These are phyloP conservation scores for Octopus bimaculoides DNA, from an alignment of 1,140 invertebrate species.

Conservation along the genomic window DNA sequence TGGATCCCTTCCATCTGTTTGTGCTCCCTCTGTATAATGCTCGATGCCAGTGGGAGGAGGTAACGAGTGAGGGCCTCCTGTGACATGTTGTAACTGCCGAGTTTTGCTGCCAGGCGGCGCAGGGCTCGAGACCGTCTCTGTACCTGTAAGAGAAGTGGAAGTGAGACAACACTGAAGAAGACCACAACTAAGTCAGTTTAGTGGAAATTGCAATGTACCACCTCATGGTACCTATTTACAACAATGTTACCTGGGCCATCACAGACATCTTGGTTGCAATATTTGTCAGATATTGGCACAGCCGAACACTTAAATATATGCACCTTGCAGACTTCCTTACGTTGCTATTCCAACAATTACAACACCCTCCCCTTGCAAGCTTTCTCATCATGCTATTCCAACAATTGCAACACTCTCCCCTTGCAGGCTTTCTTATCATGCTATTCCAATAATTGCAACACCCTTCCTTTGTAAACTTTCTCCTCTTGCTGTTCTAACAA, in stretches of 20 bases:
- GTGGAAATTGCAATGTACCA: too few relatives aligned
- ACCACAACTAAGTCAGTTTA: too few relatives aligned
- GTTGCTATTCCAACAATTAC: too few relatives aligned
- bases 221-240: too few relatives aligned
- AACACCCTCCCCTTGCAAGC: background rate
- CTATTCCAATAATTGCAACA: background rate
- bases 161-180: too few relatives aligned
- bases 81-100: conserved; percentile 62
- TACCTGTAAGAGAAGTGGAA: conserved; percentile 62
- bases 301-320: too few relatives aligned
- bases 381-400: background rate
- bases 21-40: conserved; percentile 77
- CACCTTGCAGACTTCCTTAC: too few relatives aligned
- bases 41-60: conserved; percentile 77
- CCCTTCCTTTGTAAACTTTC: background rate
- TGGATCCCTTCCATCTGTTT: conserved; percentile 74
- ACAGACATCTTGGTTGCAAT: too few relatives aligned
- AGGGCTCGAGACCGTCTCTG: conserved; percentile 79
- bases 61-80: conserved; percentile 76
- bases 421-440: background rate
- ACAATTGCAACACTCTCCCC: background rate
- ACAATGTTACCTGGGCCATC: too few relatives aligned
- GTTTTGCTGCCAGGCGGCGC: conserved; percentile 58
- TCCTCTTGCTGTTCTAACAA: conserved; percentile 66
- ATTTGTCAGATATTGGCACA: too few relatives aligned